Percentiles rank a stretch among this genome's conserved stretches.
phyloP scores from a whole-genome alignment of 2,113 vertebrate genomes.

The Chlorodrepanis virens region DNA sequence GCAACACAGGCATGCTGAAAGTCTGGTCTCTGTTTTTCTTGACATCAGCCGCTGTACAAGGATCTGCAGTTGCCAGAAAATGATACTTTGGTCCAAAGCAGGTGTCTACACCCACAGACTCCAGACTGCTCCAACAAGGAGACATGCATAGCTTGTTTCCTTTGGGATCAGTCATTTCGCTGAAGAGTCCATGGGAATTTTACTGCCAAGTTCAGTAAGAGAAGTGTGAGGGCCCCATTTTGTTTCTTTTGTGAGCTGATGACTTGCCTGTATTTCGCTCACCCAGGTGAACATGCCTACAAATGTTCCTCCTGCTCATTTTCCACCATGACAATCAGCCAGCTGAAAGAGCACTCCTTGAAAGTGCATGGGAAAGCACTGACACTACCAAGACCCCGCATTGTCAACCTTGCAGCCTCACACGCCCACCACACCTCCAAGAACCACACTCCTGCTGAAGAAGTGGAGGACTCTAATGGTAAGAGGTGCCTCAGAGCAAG shows the following conservation, averaged over 20 bases:
- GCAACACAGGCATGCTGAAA: constrained; percentile 10
- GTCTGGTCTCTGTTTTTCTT: constrained; percentile 1
- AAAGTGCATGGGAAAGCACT: constrained; percentile 92
- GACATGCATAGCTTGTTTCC: not conserved
- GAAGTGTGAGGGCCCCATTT: constrained; percentile 41
- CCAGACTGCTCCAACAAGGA: not conserved
- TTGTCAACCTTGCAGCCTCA: constrained; percentile 84
- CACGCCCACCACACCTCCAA: constrained; percentile 77
- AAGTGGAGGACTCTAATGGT: constrained; percentile 83
- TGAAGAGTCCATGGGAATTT: constrained; percentile 51
- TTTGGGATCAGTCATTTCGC: not conserved
- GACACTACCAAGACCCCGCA: constrained; percentile 88
- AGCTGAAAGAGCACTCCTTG: constrained; percentile 95
- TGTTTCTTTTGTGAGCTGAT: constrained; percentile 72
- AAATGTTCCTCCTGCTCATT: constrained; percentile 94
- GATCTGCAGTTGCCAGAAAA: not conserved
- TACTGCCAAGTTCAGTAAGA: constrained; percentile 20
- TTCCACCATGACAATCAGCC: constrained; percentile 96
- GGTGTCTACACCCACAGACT: not conserved
- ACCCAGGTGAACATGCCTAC: constrained; percentile 93
- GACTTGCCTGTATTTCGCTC: constrained; percentile 71
- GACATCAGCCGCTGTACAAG: not conserved
- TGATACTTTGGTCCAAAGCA: not conserved
- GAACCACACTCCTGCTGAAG: constrained; percentile 70
- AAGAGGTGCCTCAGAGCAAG: constrained; percentile 58